Conservation (phyloP, 92 coral and sea anemone genomes). For the Phenganax stokvisi region DNA sequence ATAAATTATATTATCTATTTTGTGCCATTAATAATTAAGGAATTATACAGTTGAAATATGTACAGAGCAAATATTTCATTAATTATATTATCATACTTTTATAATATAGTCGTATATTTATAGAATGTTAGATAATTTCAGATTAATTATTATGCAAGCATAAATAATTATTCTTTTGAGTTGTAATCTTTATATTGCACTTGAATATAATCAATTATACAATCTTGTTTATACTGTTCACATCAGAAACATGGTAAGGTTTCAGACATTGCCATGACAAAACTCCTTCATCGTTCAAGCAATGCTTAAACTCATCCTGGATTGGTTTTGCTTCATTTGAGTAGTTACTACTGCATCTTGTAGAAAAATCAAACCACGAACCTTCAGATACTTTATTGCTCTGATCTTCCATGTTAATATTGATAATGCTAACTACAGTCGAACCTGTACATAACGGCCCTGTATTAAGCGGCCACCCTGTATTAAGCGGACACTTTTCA, state of each 20-base stretch:
- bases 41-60: neutral
- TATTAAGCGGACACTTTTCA: too few species aligned
- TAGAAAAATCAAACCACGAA: constrained; percentile 41
- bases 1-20: neutral
- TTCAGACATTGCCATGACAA: constrained; percentile 43
- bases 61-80: neutral
- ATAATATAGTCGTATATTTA: neutral
- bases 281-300: constrained; percentile 42
- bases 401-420: neutral
- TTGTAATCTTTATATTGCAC: neutral
- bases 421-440: neutral
- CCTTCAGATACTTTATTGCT: neutral
- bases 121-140: neutral
- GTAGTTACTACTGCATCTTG: constrained; percentile 45
- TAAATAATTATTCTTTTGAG: neutral
- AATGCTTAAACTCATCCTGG: constrained; percentile 36
- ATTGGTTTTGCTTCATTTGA: constrained; percentile 31
- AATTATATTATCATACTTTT: neutral
- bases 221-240: too few species aligned
- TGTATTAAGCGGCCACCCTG: too few species aligned
- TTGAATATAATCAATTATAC: neutral
- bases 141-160: neutral
- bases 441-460: too few species aligned
- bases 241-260: neutral
- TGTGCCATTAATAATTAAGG: neutral